These are phyloP conservation scores for Lissocephala sabroskyi DNA, from an alignment of 2,888 invertebrate genomes.

Conservation along the genomic window DNA sequence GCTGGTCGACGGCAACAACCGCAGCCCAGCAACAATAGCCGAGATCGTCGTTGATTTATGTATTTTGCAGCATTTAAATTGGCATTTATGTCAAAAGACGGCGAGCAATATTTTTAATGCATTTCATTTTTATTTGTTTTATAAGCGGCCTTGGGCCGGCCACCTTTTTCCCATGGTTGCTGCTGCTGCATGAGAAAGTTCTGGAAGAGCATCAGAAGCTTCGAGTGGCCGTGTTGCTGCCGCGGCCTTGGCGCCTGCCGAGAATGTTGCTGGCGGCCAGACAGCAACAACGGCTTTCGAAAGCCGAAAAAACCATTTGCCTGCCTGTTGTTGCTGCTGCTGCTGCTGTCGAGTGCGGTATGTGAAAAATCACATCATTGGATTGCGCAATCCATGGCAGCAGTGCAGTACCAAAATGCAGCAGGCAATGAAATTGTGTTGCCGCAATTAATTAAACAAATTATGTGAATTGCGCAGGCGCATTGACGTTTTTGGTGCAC, in stretches of 20 bases:
- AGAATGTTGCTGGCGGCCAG: conserved; percentile 47
- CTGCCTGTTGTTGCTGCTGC: not conserved
- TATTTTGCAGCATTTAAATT: conserved; percentile 67
- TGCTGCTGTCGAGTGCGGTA: conserved; percentile 13
- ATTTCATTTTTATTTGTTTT: conserved; percentile 63
- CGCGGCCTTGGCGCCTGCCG: conserved; percentile 60
- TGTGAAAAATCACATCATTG: conserved; percentile 55
- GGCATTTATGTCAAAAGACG: conserved; percentile 63
- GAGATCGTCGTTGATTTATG: conserved; percentile 52
- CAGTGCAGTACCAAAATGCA: not conserved
- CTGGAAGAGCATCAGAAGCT: too few relatives aligned
- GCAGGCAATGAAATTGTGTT: conserved; percentile 44
- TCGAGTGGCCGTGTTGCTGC: too few relatives aligned
- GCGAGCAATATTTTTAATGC: conserved; percentile 59
- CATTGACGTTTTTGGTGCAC: conserved; percentile 63
- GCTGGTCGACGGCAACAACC: conserved; percentile 48
- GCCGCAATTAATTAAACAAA: conserved; percentile 63
- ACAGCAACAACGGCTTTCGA: conserved; percentile 46
- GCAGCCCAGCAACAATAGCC: conserved; percentile 1
- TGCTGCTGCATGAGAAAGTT: too few relatives aligned
- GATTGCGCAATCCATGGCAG: conserved; percentile 3
- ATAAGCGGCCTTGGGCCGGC: conserved; percentile 47
- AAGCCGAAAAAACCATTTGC: conserved; percentile 44
- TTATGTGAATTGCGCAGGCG: conserved; percentile 62
- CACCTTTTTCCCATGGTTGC: too few relatives aligned